phyloP scores from a whole-genome alignment of 2,113 vertebrate genomes.

The Hydrochoerus hydrochaeris region DNA sequence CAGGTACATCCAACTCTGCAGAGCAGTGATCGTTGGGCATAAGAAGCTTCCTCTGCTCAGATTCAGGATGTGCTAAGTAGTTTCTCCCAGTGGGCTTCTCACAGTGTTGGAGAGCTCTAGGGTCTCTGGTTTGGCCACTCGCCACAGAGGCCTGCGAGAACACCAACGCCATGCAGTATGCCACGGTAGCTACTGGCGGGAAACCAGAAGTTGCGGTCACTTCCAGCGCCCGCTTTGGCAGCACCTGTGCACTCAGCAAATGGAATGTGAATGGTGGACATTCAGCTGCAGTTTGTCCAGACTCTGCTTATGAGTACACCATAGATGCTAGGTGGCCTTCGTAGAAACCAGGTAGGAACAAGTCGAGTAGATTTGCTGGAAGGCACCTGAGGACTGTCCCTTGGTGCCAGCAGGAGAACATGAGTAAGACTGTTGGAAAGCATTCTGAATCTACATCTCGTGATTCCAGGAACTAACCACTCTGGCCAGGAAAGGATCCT shows the following conservation, averaged over 20 bases:
- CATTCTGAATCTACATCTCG: background rate
- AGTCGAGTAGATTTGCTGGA: background rate
- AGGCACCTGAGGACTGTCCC: too few relatives aligned
- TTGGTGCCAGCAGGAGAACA: background rate
- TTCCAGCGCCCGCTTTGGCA: background rate
- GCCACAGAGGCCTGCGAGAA: rapidly evolving
- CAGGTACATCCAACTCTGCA: too few relatives aligned
- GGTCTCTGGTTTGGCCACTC: rapidly evolving
- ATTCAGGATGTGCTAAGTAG: background rate
- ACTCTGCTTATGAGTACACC: rapidly evolving
- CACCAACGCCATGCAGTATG: background rate
- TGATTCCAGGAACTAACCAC: background rate
- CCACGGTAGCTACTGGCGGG: background rate
- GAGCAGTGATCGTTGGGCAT: too few relatives aligned
- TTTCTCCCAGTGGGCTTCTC: background rate
- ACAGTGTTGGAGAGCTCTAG: rapidly evolving
- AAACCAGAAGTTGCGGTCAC: background rate
- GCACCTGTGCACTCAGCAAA: rapidly evolving
- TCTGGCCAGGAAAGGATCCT: background rate
- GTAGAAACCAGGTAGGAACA: rapidly evolving
- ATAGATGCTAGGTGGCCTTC: rapidly evolving
- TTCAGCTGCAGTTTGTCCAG: rapidly evolving
- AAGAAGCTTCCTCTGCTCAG: background rate
- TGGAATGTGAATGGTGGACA: rapidly evolving
- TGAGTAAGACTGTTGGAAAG: background rate